phyloP scores from a whole-genome alignment of 2,113 vertebrate genomes.

The Eurystomus gularis region DNA sequence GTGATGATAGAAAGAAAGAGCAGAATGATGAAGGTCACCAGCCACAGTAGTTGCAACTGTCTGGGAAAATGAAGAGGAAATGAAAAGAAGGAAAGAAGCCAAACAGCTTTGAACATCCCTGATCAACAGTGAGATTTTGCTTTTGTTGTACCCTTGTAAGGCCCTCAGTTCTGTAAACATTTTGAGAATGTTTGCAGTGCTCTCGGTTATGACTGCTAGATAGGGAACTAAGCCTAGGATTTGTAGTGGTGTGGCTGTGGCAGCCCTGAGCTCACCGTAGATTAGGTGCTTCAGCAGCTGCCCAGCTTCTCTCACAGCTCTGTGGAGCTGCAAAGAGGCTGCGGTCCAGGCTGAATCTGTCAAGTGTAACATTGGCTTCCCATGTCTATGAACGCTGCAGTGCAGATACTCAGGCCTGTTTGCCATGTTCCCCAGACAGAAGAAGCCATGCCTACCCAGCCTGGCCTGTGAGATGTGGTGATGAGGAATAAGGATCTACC shows the following conservation, averaged over 20 bases:
- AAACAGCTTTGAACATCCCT: not conserved
- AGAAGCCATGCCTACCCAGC: not conserved
- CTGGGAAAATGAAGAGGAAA: not conserved
- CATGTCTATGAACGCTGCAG: not conserved
- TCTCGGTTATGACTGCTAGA: not conserved
- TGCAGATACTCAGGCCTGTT: no score
- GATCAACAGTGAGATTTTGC: not conserved
- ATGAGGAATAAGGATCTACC: not conserved
- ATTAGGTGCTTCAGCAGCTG: not conserved
- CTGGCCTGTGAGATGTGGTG: not conserved
- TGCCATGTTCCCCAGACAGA: accelerated
- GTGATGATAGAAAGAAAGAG: not conserved
- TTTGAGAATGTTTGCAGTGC: not conserved
- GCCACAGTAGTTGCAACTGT: not conserved
- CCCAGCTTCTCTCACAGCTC: not conserved
- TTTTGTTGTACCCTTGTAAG: not conserved
- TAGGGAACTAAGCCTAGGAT: not conserved
- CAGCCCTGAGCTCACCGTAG: not conserved
- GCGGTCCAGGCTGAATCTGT: not conserved
- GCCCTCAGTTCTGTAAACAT: not conserved
- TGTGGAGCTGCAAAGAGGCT: not conserved
- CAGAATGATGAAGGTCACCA: not conserved
- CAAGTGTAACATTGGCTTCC: accelerated
- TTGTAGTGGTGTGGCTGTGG: not conserved
- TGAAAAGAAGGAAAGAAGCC: not conserved